Percentiles rank a stretch among this genome's conserved stretches.
Evolutionary conservation across 2,113 vertebrate species (phyloP).

Genomic region (Coturnix japonica): DNA sequence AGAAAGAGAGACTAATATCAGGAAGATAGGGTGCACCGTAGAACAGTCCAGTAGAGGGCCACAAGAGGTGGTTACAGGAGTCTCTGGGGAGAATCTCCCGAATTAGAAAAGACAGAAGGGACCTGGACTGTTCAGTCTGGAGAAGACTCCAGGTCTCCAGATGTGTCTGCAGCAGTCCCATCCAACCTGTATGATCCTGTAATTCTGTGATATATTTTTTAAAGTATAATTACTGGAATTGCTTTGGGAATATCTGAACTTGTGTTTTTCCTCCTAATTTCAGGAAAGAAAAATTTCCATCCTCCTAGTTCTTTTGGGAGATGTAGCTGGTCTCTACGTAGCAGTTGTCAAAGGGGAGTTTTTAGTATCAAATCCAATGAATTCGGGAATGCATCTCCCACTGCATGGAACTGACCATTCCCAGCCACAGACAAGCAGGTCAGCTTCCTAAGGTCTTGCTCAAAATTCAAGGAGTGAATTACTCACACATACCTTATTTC

Average conservation of each 20-base stretch:
- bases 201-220: not conserved
- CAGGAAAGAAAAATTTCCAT: not conserved
- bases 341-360: not conserved
- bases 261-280: not conserved
- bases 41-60: too few relatives aligned
- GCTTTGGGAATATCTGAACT: not conserved
- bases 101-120: too few relatives aligned
- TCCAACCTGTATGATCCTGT: too few relatives aligned
- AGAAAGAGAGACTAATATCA: too few relatives aligned
- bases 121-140: too few relatives aligned
- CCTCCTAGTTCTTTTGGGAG: not conserved
- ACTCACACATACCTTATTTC: constrained; percentile 34
- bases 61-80: too few relatives aligned
- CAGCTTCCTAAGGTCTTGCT: not conserved
- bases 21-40: too few relatives aligned
- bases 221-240: not conserved
- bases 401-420: not conserved
- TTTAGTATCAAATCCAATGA: not conserved
- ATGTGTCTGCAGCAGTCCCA: too few relatives aligned
- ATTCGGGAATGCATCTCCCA: not conserved
- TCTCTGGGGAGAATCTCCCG: too few relatives aligned
- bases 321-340: not conserved
- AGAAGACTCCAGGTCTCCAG: too few relatives aligned
- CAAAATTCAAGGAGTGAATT: constrained; percentile 49
- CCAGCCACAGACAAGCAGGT: not conserved